Base-by-base conservation (phyloP, 2,888 invertebrate species). In the Drosophila niveifrons region DNA sequence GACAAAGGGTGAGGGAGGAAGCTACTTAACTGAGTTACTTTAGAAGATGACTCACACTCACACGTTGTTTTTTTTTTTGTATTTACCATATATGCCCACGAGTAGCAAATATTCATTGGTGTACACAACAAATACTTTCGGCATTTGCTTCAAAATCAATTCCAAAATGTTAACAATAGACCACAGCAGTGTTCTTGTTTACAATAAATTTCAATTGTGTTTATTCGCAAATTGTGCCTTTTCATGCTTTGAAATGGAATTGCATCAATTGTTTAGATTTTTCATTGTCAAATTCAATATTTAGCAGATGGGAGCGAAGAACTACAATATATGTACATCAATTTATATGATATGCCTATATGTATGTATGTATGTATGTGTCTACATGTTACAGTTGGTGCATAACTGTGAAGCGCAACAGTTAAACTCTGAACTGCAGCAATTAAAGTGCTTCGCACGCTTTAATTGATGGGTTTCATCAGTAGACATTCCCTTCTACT, bases 211-310 rank as follows among this genome's bases (percentile, higher is more conserved):
- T 72, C 68, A 83, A 84, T 84, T 74, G 78, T 75, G 9, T 55
- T 83, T 80, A 59, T 86, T 86, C 63, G 80, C 82, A 75, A 67
- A 52, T 56, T 68, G 50, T 66, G 66, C 57, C 52, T 63, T 72
- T 71, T 72, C 47, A 85, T 73, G 50, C 46, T 39, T 39, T n/a
- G 18, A 29, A 69, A 75, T 70, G 72, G 72, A 79, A 89, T 88
- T 79, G 77, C 82, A 84, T 84, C 69, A 89, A 85, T 79, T 82
- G 67, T 79, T 84, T 72, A 41, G 65, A 84, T 85, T 82, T 73
- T 72, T 83, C 68, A 72, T 51, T 58, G 44, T 75, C 29, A 11
- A 29, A 43, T 11, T 23, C 31, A 51, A 51, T 15, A 17, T 4
- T 0, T n/a, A 36, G n/a, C 23, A 13, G 11, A 17, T 3, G 44